Evolutionary conservation across 1,140 invertebrate species (phyloP).

Genomic region (Meteorus sp.): DNA sequence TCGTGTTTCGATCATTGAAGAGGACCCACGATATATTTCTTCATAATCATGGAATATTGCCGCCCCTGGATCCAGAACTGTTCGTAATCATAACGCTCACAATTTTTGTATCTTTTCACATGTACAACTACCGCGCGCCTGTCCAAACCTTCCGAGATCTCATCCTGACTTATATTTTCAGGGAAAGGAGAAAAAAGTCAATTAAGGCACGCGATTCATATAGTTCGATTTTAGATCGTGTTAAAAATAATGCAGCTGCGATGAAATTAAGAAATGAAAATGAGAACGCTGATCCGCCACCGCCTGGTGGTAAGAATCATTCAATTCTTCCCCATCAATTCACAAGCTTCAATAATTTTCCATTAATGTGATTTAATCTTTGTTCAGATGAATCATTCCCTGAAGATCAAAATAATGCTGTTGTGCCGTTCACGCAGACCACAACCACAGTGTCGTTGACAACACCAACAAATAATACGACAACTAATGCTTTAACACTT

Average conservation of each 20-base stretch:
- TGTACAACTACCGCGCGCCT: background rate
- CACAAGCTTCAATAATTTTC: slow-evolving; percentile 1
- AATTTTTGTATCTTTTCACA: slow-evolving; percentile 13
- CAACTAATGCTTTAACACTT: slow-evolving; percentile 52
- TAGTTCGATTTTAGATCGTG: slow-evolving; percentile 81
- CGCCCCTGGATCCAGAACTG: slow-evolving; percentile 81
- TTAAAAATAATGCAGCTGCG: slow-evolving; percentile 61
- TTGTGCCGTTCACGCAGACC: slow-evolving; percentile 33
- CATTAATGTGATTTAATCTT: slow-evolving; percentile 1
- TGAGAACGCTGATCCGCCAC: slow-evolving; percentile 62
- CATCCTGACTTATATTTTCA: slow-evolving; percentile 54
- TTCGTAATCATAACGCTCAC: slow-evolving; percentile 60
- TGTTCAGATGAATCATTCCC: slow-evolving; percentile 44
- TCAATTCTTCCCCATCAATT: slow-evolving; percentile 2
- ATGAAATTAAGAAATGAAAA: slow-evolving; percentile 65
- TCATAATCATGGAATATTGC: slow-evolving; percentile 83
- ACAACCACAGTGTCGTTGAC: slow-evolving; percentile 23
- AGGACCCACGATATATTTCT: slow-evolving; percentile 98
- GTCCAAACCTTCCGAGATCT: background rate
- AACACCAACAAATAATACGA: slow-evolving; percentile 27
- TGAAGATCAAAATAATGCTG: slow-evolving; percentile 21
- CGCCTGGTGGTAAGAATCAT: slow-evolving; percentile 54
- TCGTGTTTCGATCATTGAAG: slow-evolving; percentile 96
- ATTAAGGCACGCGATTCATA: slow-evolving; percentile 89
- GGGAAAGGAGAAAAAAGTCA: slow-evolving; percentile 73